A percentile compares a stretch with the other conserved stretches of the same genome.
Evolutionary conservation across 2,888 invertebrate genomes (phyloP).

Genomic region (Pharmacophagus antenor): DNA sequence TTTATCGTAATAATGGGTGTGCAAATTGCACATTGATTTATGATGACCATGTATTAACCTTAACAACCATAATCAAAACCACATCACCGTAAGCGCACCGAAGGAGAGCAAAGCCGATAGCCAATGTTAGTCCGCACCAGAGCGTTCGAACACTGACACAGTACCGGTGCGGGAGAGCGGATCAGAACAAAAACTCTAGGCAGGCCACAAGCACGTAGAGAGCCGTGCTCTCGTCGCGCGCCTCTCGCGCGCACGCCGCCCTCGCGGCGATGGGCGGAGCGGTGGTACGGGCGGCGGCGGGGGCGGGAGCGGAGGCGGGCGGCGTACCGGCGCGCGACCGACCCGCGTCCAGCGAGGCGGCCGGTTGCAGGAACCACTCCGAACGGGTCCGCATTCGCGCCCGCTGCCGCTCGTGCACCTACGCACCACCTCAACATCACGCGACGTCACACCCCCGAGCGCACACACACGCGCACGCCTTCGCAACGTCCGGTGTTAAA

Average conservation of each 20-base stretch:
- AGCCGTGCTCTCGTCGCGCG: conserved; percentile 66
- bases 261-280: conserved; percentile 37
- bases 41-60: background rate
- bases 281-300: conserved; percentile 35
- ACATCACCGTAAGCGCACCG: conserved; percentile 4
- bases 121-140: conserved; percentile 67
- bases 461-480: conserved; percentile 23
- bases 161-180: conserved; percentile 66
- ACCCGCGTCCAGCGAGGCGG: conserved; percentile 75
- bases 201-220: conserved; percentile 79
- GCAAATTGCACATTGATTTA: background rate
- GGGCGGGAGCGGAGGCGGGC: conserved; percentile 36
- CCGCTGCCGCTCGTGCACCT: conserved; percentile 98
- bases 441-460: conserved; percentile 35
- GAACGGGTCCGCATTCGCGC: conserved; percentile 98
- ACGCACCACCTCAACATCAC: conserved; percentile 53
- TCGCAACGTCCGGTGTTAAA: conserved; percentile 15
- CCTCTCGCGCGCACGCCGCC: conserved; percentile 45
- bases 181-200: conserved; percentile 79
- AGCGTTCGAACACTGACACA: conserved; percentile 66
- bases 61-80: background rate
- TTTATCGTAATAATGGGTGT: conserved; percentile 3
- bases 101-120: conserved; percentile 33
- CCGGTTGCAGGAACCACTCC: conserved; percentile 96
- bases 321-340: conserved; percentile 67